These are phyloP conservation scores for Limonius californicus DNA, from an alignment of 1,140 invertebrate species.

Conservation along the genomic window DNA sequence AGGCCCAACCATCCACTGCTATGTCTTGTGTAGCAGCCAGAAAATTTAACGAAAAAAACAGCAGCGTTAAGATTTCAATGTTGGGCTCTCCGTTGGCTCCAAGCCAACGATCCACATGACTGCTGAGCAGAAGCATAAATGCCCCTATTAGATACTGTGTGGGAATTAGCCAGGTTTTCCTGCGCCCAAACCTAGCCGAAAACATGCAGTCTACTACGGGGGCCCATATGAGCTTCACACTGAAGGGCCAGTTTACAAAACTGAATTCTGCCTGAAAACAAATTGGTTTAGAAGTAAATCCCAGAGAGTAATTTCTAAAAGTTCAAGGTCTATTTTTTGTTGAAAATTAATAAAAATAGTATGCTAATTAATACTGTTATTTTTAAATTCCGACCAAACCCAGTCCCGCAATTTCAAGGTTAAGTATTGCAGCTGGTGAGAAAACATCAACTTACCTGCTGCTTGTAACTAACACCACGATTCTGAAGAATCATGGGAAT, in stretches of 20 bases:
- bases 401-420: too few relatives aligned
- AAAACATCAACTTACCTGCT: constrained; percentile 55
- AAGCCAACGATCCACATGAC: constrained; percentile 69
- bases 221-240: constrained; percentile 96
- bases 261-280: constrained; percentile 91
- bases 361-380: too few relatives aligned
- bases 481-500: constrained; percentile 96
- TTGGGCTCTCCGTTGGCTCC: constrained; percentile 67
- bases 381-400: too few relatives aligned
- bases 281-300: not conserved
- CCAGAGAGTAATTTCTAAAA: too few relatives aligned
- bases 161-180: constrained; percentile 97
- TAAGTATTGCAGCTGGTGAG: too few relatives aligned
- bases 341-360: too few relatives aligned
- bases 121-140: constrained; percentile 82
- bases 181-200: constrained; percentile 74
- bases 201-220: constrained; percentile 95
- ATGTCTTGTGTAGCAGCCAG: constrained; percentile 99
- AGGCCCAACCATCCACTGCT: constrained; percentile 98
- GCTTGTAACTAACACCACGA: constrained; percentile 81
- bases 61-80: constrained; percentile 73
- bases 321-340: too few relatives aligned
- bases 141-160: constrained; percentile 81
- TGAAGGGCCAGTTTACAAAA: constrained; percentile 98
- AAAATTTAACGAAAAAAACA: constrained; percentile 93